Evolutionary conservation across 2,888 invertebrate species (phyloP).

Genomic region (Lymantria monacha): DNA sequence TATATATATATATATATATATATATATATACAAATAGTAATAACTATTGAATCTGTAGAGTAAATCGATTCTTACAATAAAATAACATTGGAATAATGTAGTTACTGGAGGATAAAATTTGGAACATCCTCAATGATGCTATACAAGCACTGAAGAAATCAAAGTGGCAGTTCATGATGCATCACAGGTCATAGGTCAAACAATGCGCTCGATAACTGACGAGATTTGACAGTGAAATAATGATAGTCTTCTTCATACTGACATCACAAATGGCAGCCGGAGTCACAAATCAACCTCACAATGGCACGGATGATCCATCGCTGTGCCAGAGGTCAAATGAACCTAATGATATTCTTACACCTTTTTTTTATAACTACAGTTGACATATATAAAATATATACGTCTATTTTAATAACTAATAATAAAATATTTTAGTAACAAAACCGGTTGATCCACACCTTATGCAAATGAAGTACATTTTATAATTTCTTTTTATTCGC

Average conservation of each 20-base stretch:
- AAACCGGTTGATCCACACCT: not conserved
- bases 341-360: slow-evolving; percentile 23
- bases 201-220: slow-evolving; percentile 65
- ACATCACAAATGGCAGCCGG: slow-evolving; percentile 38
- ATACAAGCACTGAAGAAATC: slow-evolving; percentile 40
- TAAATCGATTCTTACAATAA: too few relatives aligned
- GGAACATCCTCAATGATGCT: not conserved
- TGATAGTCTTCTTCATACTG: slow-evolving; percentile 39
- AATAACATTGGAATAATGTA: not conserved
- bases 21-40: too few relatives aligned
- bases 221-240: slow-evolving; percentile 74
- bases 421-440: not conserved
- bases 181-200: slow-evolving; percentile 59
- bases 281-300: slow-evolving; percentile 57
- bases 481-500: too few relatives aligned
- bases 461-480: not conserved
- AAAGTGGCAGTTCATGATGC: slow-evolving; percentile 52
- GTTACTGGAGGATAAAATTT: not conserved
- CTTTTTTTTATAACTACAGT: slow-evolving; percentile 20
- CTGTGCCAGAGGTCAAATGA: slow-evolving; percentile 55
- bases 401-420: not conserved
- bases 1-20: not conserved
- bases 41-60: too few relatives aligned
- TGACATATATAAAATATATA: not conserved
- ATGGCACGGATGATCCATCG: slow-evolving; percentile 62